Conservation (phyloP, 2,113 vertebrate genomes). For the Uria lomvia region DNA sequence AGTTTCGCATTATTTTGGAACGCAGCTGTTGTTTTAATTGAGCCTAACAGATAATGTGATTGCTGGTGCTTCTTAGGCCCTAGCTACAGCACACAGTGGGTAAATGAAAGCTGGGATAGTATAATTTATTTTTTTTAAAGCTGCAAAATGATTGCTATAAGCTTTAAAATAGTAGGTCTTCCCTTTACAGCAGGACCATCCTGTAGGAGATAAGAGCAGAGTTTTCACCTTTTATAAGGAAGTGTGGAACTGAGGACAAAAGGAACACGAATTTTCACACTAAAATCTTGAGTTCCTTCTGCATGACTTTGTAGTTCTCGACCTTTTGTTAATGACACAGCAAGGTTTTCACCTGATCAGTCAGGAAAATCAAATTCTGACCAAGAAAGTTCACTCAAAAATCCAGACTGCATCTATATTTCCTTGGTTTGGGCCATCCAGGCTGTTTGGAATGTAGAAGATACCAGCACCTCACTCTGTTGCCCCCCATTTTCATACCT, state of each 20-base stretch:
- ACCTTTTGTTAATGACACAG: not conserved
- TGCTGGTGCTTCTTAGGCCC: not conserved
- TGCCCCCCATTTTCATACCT: not conserved
- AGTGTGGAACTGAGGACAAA: not conserved
- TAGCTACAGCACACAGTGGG: not conserved
- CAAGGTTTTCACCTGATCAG: not conserved
- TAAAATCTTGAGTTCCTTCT: not conserved
- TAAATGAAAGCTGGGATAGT: not conserved
- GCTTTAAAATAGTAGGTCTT: not conserved
- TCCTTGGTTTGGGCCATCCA: not conserved
- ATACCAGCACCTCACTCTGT: not conserved
- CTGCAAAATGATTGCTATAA: not conserved
- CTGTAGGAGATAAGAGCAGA: not conserved
- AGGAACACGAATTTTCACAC: not conserved
- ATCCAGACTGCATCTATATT: not conserved
- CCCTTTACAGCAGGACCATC: not conserved
- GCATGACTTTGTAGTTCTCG: not conserved
- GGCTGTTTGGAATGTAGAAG: not conserved
- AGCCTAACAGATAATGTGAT: conserved; percentile 23
- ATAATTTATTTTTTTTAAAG: not conserved
- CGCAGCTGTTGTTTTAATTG: conserved; percentile 52
- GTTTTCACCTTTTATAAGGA: not conserved
- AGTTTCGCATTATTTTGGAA: conserved; percentile 43
- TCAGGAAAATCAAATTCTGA: not conserved
- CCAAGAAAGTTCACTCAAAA: not conserved